A percentile compares a stretch with the other conserved stretches of the same genome.
Conservation (phyloP, 1,140 invertebrate species). For the Pogonomyrmex barbatus region DNA sequence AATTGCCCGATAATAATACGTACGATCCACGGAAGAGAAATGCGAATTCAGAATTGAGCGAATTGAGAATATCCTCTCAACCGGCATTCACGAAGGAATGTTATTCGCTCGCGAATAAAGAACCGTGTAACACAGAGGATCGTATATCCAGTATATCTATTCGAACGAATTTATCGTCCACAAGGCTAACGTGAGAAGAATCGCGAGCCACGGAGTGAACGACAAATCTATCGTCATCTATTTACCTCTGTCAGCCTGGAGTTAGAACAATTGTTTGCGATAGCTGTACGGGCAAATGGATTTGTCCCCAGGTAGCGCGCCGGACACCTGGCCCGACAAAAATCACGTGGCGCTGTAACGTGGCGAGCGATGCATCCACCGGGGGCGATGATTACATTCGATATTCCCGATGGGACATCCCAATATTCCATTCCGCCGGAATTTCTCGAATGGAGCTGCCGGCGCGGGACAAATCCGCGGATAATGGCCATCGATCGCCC, state of each 20-base stretch:
- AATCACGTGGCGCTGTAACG: conserved; percentile 13
- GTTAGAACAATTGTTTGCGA: background rate
- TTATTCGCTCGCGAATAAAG: background rate
- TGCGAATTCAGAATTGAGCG: background rate
- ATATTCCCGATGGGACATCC: background rate
- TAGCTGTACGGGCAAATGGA: conserved; percentile 30
- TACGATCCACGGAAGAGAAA: background rate
- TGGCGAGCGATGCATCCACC: background rate
- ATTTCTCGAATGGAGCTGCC: conserved; percentile 6
- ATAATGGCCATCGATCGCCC: conserved; percentile 41
- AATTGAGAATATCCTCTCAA: background rate
- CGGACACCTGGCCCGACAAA: background rate
- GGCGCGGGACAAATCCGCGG: conserved; percentile 3
- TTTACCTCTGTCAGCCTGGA: background rate
- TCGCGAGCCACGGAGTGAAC: background rate
- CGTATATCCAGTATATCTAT: background rate
- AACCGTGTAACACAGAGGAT: background rate
- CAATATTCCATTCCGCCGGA: conserved; percentile 16
- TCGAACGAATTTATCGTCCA: background rate
- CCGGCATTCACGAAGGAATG: background rate
- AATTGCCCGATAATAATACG: background rate
- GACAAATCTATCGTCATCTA: conserved; percentile 16
- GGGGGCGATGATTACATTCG: background rate
- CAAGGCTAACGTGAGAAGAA: background rate
- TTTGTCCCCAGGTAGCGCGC: background rate